Conservation (phyloP, 2,888 invertebrate species). For the Loripinus fragilis region DNA sequence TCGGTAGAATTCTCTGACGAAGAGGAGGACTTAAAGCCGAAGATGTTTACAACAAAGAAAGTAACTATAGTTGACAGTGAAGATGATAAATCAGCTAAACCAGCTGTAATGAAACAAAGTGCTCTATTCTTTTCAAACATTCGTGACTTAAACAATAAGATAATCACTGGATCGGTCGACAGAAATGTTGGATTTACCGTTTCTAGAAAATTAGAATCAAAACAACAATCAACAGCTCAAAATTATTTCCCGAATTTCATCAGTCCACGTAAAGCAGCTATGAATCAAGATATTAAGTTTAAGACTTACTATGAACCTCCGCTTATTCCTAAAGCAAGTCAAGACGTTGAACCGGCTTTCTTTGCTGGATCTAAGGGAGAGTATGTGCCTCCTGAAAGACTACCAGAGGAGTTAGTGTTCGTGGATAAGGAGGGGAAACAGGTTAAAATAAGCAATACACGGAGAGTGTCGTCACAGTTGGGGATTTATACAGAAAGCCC, state of each 20-base stretch:
- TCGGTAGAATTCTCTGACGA: slow-evolving; percentile 50
- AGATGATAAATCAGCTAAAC: slow-evolving; percentile 25
- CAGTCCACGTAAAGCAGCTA: slow-evolving; percentile 71
- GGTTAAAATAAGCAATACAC: slow-evolving; percentile 49
- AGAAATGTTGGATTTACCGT: slow-evolving; percentile 59
- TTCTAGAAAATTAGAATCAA: slow-evolving; percentile 20
- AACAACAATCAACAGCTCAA: slow-evolving; percentile 37
- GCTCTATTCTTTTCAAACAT: slow-evolving; percentile 73
- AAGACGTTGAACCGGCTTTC: slow-evolving; percentile 71
- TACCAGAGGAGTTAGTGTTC: slow-evolving; percentile 67
- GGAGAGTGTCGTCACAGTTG: slow-evolving; percentile 34
- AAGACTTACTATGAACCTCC: slow-evolving; percentile 76
- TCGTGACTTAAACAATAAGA: slow-evolving; percentile 73
- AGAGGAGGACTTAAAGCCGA: slow-evolving; percentile 38
- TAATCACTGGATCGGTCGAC: slow-evolving; percentile 65
- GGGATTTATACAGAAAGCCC: slow-evolving; percentile 18
- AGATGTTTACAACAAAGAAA: slow-evolving; percentile 44
- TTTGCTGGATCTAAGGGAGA: slow-evolving; percentile 67
- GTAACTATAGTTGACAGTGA: slow-evolving; percentile 46
- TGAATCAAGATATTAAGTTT: slow-evolving; percentile 60
- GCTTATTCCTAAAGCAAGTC: slow-evolving; percentile 69
- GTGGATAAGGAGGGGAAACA: slow-evolving; percentile 57
- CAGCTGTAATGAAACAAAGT: slow-evolving; percentile 24
- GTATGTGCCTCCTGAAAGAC: slow-evolving; percentile 69
- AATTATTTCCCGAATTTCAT: slow-evolving; percentile 71